These are phyloP conservation scores for Polydrusus tereticollis DNA, from an alignment of 2,888 invertebrate genomes.

Conservation along the genomic window DNA sequence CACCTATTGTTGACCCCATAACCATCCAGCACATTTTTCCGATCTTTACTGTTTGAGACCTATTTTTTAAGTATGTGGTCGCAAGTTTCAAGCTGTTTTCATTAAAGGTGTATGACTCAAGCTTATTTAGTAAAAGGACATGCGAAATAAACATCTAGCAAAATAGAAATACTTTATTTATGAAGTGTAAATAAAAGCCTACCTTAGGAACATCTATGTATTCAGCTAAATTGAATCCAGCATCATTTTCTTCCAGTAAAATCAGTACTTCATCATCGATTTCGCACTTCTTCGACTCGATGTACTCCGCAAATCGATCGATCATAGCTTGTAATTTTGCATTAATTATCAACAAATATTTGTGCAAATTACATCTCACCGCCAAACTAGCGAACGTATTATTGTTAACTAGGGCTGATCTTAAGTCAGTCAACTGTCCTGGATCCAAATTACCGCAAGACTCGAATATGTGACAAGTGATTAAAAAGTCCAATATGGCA, in stretches of 20 bases:
- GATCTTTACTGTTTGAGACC: too few relatives aligned
- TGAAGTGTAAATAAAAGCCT: too few relatives aligned
- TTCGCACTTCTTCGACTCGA: conserved; percentile 72
- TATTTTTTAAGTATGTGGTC: too few relatives aligned
- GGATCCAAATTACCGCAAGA: conserved; percentile 77
- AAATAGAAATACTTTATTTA: too few relatives aligned
- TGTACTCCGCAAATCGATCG: conserved; percentile 75
- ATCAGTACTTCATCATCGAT: conserved; percentile 79
- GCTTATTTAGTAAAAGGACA: neutral
- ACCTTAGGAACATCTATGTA: conserved; percentile 91
- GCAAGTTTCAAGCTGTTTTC: too few relatives aligned
- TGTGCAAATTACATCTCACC: conserved; percentile 88
- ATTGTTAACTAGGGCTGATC: conserved; percentile 97
- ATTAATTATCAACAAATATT: conserved; percentile 73
- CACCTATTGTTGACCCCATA: too few relatives aligned
- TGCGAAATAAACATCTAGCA: too few relatives aligned
- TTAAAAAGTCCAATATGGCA: conserved; percentile 90
- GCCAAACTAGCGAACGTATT: conserved; percentile 92
- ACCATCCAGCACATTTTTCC: too few relatives aligned
- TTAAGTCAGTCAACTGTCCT: conserved; percentile 91
- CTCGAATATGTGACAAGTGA: conserved; percentile 90
- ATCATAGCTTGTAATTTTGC: conserved; percentile 70
- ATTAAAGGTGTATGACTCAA: too few relatives aligned
- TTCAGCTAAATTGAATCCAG: conserved; percentile 73
- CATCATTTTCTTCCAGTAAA: conserved; percentile 76